Percentiles rank a stretch among this genome's conserved stretches.
These are phyloP conservation scores for Cosmopolites sordidus DNA, from an alignment of 2,888 invertebrate genomes.

Conservation along the genomic window DNA sequence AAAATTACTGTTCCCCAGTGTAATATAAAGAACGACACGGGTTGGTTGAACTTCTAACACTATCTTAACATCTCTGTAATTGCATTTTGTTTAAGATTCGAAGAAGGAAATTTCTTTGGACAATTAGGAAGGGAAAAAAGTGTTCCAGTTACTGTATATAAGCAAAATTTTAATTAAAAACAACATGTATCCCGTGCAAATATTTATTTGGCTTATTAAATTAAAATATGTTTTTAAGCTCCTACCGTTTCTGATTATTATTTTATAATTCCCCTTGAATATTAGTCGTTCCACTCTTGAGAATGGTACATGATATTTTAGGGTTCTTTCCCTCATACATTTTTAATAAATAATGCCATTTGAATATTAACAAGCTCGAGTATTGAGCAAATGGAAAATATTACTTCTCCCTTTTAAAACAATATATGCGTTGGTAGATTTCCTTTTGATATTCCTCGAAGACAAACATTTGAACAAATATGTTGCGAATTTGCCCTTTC, in stretches of 20 bases:
- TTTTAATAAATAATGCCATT: slow-evolving; percentile 1
- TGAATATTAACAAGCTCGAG: not conserved
- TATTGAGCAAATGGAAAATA: not conserved
- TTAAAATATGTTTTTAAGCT: slow-evolving; percentile 1
- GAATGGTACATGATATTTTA: slow-evolving; percentile 1
- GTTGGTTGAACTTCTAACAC: no score
- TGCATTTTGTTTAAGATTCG: no score
- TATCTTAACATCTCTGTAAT: no score
- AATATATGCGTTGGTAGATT: no score
- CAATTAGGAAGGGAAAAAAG: not conserved
- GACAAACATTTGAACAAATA: not conserved
- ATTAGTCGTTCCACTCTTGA: not conserved
- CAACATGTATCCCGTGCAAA: slow-evolving; percentile 1
- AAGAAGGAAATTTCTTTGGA: not conserved
- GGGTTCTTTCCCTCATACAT: not conserved
- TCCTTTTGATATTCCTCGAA: no score
- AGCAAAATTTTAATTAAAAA: not conserved
- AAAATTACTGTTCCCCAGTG: no score
- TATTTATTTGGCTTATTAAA: not conserved
- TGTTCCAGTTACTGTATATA: not conserved
- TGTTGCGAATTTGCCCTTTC: not conserved
- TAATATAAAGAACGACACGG: no score
- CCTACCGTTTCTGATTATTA: not conserved
- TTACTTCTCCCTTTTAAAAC: no score
- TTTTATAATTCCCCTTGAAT: not conserved